Base-by-base conservation (phyloP, 2,797 vertebrate genomes). In the Helarctos malayanus region DNA sequence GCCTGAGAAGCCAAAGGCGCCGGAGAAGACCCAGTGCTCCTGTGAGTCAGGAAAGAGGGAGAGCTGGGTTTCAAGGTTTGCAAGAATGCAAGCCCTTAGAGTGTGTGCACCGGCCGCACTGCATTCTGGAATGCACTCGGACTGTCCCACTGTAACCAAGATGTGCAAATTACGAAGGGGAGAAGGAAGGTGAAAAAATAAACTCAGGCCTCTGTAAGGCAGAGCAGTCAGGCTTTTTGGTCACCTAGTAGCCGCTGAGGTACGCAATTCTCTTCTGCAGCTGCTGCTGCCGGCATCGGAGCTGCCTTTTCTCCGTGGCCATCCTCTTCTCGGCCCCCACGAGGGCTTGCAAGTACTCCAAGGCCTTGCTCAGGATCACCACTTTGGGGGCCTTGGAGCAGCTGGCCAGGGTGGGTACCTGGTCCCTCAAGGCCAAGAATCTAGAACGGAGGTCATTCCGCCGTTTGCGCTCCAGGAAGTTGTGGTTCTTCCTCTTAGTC, bases 401-500 rank as follows among this genome's bases (percentile, higher is more conserved):
- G 97, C 99, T 98, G 49, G 99, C 99, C 6, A 99, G 98, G 29
- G 99, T 99, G 0, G 99, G 99, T 61, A 99, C 99, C 98, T 99
- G 98, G 84, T 99, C 99, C 83, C 99, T 98, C 41, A 99, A 98
- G 0, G 99, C 99, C 93, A 99, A 98, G 98, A 99, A 99, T 4
- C 99, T 99, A 0, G 99, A 99, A 12, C 99, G 99, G 21, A 99
- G 99, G 96, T 99, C 99, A 0, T 99, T 99, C 88, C 99, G 99
- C 96, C 99, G 98, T 97, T 99, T 99, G 89, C 99, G 99, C 97
- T 99, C 99, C 91, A 99, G 98, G 97, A 99, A 99, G 96, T 99
- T 99, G 98, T 99, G 99, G 97, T 99, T 99, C 97, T 99, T 99
- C 71, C 99, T 99, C 97, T 99, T 99, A 99, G 99, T 99, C 76